phyloP scores from a whole-genome alignment of 2,888 invertebrate species.

The Dolichomitus sp. region DNA sequence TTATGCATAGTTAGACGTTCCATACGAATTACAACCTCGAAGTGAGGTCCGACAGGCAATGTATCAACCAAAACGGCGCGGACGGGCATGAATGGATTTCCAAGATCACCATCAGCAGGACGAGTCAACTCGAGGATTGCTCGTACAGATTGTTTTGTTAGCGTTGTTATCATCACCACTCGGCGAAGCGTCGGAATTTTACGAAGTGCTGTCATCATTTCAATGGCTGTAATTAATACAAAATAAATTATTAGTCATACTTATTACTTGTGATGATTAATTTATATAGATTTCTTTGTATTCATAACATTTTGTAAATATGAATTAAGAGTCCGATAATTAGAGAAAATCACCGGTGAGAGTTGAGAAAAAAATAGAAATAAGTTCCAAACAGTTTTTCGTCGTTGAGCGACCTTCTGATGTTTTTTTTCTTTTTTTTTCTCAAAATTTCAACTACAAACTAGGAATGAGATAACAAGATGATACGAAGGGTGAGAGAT shows the following conservation, averaged over 20 bases:
- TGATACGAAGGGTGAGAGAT: too few species aligned
- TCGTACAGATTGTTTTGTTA: slow-evolving; percentile 84
- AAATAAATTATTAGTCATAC: neutral
- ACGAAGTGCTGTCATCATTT: slow-evolving; percentile 81
- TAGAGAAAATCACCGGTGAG: too few species aligned
- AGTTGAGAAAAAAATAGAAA: too few species aligned
- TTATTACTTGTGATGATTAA: neutral
- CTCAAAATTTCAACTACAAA: too few species aligned
- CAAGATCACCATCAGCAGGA: slow-evolving; percentile 76
- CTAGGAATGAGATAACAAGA: too few species aligned
- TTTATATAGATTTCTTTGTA: too few species aligned
- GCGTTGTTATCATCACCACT: slow-evolving; percentile 83
- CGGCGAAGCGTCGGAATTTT: slow-evolving; percentile 79
- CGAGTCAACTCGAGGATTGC: slow-evolving; percentile 83
- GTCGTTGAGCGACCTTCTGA: too few species aligned
- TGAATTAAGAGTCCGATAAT: too few species aligned
- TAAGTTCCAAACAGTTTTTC: too few species aligned
- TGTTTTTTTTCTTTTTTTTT: too few species aligned
- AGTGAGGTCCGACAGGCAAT: slow-evolving; percentile 80
- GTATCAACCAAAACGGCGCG: slow-evolving; percentile 83
- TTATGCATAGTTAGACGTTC: slow-evolving; percentile 81
- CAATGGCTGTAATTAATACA: slow-evolving; percentile 74
- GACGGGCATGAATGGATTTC: slow-evolving; percentile 82
- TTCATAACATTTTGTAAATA: too few species aligned
- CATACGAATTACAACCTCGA: slow-evolving; percentile 83